These are phyloP conservation scores for Columba livia DNA, from an alignment of 2,113 vertebrate genomes.

Conservation along the genomic window DNA sequence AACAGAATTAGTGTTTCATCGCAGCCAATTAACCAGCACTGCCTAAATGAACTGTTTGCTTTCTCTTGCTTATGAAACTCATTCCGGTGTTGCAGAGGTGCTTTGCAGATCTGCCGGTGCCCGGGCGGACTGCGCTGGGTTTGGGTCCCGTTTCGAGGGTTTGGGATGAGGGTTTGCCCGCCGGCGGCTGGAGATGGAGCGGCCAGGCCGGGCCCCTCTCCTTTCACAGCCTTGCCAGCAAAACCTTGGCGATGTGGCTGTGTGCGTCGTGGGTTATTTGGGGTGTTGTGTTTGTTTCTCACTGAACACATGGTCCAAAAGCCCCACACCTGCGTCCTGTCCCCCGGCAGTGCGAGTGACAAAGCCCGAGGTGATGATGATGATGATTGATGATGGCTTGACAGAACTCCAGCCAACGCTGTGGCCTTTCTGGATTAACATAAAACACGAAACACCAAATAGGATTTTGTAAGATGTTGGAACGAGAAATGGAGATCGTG, in stretches of 20 bases:
- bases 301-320: not conserved
- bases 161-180: accelerated
- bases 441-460: not conserved
- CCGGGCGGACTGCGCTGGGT: not conserved
- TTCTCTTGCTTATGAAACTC: not conserved
- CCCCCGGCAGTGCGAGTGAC: accelerated
- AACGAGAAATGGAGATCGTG: not conserved
- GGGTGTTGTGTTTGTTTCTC: not conserved
- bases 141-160: not conserved
- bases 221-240: not conserved
- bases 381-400: not conserved
- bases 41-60: constrained; percentile 1
- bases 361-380: not conserved
- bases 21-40: not conserved
- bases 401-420: not conserved
- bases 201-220: not conserved
- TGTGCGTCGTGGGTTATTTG: not conserved
- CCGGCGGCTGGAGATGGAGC: not conserved
- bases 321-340: not conserved
- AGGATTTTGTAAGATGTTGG: not conserved
- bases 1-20: not conserved
- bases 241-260: not conserved
- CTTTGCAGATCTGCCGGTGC: not conserved
- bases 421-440: not conserved
- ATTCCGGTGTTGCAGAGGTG: not conserved